Conservation (phyloP, 1,140 invertebrate species). For the Eumaeus atala region DNA sequence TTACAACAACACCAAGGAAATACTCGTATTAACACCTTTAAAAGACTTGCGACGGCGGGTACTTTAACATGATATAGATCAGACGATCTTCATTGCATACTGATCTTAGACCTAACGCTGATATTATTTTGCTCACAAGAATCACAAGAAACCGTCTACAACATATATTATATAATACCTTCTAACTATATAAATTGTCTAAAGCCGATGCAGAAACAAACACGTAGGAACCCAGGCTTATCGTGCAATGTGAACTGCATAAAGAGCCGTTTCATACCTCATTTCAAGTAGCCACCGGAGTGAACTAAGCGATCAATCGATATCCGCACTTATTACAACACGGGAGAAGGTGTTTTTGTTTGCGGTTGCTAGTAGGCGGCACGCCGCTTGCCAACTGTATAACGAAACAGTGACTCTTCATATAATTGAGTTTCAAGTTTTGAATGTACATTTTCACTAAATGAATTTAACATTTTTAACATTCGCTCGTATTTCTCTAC, state of each 20-base stretch:
- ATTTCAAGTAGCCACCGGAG: constrained; percentile 4
- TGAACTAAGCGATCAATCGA: constrained; percentile 4
- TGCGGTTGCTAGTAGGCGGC: background rate
- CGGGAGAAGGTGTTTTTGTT: background rate
- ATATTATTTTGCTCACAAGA: too few species aligned
- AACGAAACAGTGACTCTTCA: constrained; percentile 22
- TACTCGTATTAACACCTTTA: too few species aligned
- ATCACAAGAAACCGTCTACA: too few species aligned
- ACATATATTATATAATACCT: background rate
- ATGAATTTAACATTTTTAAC: constrained; percentile 15
- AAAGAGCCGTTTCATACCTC: constrained; percentile 19
- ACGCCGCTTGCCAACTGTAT: constrained; percentile 6
- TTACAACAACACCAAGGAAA: too few species aligned
- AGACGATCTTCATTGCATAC: too few species aligned
- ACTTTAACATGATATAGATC: too few species aligned
- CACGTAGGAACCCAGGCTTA: background rate
- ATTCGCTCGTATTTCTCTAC: constrained; percentile 5
- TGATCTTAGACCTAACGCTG: too few species aligned
- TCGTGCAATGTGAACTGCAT: constrained; percentile 23
- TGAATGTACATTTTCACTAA: constrained; percentile 29
- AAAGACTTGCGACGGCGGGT: too few species aligned
- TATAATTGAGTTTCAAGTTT: constrained; percentile 40
- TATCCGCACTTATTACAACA: background rate
- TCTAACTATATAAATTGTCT: background rate
- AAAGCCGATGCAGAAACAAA: background rate